Conservation (phyloP, 2,888 invertebrate species). For the Campopleginae sp. region DNA sequence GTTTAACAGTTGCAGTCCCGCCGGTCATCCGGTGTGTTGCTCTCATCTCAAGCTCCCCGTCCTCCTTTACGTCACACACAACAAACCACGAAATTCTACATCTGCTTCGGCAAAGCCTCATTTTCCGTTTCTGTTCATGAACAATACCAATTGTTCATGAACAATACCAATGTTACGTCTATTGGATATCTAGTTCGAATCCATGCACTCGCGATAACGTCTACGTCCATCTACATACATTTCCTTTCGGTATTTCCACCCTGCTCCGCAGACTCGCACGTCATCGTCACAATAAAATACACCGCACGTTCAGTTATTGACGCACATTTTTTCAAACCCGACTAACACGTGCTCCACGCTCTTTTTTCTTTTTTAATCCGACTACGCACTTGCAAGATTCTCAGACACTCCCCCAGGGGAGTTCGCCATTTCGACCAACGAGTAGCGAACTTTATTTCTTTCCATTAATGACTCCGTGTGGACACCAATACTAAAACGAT, state of each 20-base stretch:
- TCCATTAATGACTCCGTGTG: constrained; percentile 15
- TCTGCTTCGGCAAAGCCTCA: constrained; percentile 46
- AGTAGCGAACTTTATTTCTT: not conserved
- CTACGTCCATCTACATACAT: not conserved
- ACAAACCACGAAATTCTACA: constrained; percentile 57
- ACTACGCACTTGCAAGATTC: not conserved
- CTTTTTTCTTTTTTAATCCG: not conserved
- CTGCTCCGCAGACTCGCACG: not conserved
- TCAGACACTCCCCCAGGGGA: not conserved
- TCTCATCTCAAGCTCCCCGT: constrained; percentile 39
- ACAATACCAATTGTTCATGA: constrained; percentile 41
- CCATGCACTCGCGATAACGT: constrained; percentile 59
- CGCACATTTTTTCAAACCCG: not conserved
- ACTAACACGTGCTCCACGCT: not conserved
- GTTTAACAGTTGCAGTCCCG: constrained; percentile 43
- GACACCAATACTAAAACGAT: not conserved
- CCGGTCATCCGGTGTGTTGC: constrained; percentile 43
- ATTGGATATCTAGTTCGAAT: constrained; percentile 44
- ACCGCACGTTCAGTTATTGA: not conserved
- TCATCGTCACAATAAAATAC: not conserved
- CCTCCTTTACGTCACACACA: constrained; percentile 46
- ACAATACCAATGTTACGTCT: constrained; percentile 55
- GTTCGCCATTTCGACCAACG: not conserved
- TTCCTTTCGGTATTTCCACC: constrained; percentile 36
- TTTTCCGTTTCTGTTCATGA: constrained; percentile 2